phyloP scores from a whole-genome alignment of 2,113 vertebrate species.

The Poecile atricapillus region DNA sequence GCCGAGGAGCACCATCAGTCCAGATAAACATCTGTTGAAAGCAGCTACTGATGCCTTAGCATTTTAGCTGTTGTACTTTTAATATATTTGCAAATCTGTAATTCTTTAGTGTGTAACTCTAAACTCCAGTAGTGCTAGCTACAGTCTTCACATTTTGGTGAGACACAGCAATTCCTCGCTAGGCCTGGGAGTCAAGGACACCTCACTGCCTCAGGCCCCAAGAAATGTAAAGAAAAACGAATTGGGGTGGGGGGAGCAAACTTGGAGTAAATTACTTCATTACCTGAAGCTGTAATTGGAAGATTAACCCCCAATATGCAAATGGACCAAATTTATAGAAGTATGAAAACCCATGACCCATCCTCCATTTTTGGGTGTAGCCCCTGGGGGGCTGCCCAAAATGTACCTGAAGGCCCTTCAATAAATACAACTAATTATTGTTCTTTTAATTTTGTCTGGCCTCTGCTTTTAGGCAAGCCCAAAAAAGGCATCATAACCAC shows the following conservation, averaged over 20 bases:
- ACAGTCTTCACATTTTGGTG: not conserved
- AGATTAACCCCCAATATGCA: not conserved
- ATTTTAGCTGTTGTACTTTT: not conserved
- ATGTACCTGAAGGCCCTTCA: not conserved
- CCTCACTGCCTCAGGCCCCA: not conserved
- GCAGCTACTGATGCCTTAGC: not conserved
- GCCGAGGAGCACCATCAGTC: not conserved
- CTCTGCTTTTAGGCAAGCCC: not conserved
- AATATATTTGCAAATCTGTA: not conserved
- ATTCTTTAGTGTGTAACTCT: not conserved
- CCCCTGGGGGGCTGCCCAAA: no score
- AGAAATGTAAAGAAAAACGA: not conserved
- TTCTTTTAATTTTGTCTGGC: not conserved
- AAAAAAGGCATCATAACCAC: not conserved
- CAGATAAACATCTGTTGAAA: not conserved
- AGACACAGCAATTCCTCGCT: not conserved
- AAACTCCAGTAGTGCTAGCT: not conserved
- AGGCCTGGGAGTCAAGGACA: not conserved
- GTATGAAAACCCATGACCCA: accelerated
- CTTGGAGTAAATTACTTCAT: not conserved
- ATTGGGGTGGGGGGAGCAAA: accelerated
- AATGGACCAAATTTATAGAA: not conserved
- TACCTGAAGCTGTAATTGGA: not conserved
- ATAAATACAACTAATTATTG: not conserved
- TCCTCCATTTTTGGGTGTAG: not conserved